Base-by-base conservation (phyloP, 2,888 invertebrate genomes). In the Operophtera brumata region DNA sequence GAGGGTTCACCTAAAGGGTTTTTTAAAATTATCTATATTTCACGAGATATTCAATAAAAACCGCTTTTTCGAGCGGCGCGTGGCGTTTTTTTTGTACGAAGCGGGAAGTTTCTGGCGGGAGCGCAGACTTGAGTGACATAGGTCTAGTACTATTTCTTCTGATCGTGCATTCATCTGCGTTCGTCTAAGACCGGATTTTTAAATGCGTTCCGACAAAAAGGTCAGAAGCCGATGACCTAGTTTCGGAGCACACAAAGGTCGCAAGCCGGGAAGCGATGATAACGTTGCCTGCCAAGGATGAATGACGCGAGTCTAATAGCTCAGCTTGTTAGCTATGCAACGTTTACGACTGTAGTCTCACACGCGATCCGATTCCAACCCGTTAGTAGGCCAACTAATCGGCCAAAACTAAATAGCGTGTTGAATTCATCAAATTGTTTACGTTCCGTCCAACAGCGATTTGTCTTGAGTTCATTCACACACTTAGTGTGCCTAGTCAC, bases 211-310 rank as follows among this genome's bases (percentile, higher is more conserved):
- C 75, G 82, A 83, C 84, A 86, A 84, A 87, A 88, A 86, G 88
- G 87, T 87, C 84, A 86, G 78, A 85, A 79, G 87, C 80, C 86
- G 85, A 76, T 78, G 86, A 84, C 87, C 88, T 74, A 89, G 82
- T 87, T 87, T 83, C 78, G 71, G 34, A 82, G 77, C 54, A 40
- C 53, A 76, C 42, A 56, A 56, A 56, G 56, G 56, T 51, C 56
- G 35, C 35, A 30, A 45, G 48, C 25, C 86, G 85, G 86, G 86
- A 86, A 86, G 80, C 75, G 72, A 49, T 77, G 86, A 84, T 85
- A 86, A 80, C 82, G 77, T 69, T 77, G 75, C 79, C 86, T 77
- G 75, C 79, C 86, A 85, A 85, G 82, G 84, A 83, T 83, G 77
- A 65, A 65, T 71, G 47, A 36, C 44, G 47, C 51, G 73, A 77